Evolutionary conservation across 2,888 invertebrate species (phyloP), one percentile per base, ranked within the genome.

Genomic region (Ochropleura plecta): DNA sequence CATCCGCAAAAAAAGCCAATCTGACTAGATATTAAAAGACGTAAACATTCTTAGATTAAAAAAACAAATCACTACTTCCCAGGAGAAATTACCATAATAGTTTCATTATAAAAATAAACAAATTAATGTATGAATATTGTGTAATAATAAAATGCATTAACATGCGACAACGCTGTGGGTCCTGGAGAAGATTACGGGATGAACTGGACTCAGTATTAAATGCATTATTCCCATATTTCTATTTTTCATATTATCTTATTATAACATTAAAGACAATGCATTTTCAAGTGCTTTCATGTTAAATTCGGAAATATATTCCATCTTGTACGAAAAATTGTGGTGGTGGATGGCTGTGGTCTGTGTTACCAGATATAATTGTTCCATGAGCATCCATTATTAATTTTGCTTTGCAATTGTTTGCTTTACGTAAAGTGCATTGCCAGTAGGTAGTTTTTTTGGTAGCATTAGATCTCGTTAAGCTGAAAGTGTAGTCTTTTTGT

Each of bases 271-370:
- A 42, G 10, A 49, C 14, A 16, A 3, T 42, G 14, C 18, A 1
- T 44, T 40, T 7, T 48, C 4, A n/a, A 14, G 1, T 7, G 1
- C 10, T 72, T 3, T 0, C 51, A 16, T 51, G 60, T 40, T 42
- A 57, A 30, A 74, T 75, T 66, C 49, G 75, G 6, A 57, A 49
- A 49, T 57, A 75, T 44, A 18, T 44, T 30, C 73, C 73, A 48
- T 59, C 8, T 44, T 65, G 74, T 14, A 74, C 2, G 5, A 53
- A 55, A 55, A 16, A 75, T 44, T 18, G 59, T 18, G 53, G 67
- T 0, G 64, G 64, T 48, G 10, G 5, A 16, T 40, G 69, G 5
- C 14, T 40, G 18, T 67, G 70, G 30, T 67, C 51, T n/a, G 9
- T 4, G 14, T 67, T 9, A 51, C 14, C 9, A 44, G 67, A 53